These are phyloP conservation scores for Taxidea taxus DNA, from an alignment of 2,113 vertebrate species.

Conservation along the genomic window DNA sequence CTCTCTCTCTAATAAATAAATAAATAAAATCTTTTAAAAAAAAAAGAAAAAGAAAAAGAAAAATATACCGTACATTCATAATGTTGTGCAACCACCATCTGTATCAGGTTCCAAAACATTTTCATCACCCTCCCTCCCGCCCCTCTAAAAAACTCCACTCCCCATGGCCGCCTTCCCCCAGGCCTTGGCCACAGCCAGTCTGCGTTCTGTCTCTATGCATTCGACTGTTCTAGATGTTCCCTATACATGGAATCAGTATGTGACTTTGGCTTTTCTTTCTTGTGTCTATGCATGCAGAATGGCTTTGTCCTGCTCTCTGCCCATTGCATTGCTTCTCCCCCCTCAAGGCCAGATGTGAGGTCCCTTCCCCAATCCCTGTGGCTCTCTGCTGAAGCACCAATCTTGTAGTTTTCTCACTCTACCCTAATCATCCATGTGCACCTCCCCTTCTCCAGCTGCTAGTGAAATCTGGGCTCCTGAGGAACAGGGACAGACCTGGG, in stretches of 20 bases:
- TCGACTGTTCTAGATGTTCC: too few relatives aligned
- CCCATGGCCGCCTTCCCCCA: neutral
- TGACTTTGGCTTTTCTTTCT: neutral
- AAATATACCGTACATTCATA: neutral
- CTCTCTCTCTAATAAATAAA: too few relatives aligned
- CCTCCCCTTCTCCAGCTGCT: neutral
- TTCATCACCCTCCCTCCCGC: neutral
- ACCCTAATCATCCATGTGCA: too few relatives aligned
- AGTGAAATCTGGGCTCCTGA: neutral
- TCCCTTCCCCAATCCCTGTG: neutral
- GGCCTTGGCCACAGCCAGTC: too few relatives aligned
- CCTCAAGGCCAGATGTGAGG: neutral
- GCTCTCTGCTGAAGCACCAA: neutral
- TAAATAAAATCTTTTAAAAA: too few relatives aligned
- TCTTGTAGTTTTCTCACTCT: too few relatives aligned
- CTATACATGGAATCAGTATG: neutral
- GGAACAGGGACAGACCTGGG: too few relatives aligned
- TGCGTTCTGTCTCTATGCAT: neutral
- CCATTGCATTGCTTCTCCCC: neutral
- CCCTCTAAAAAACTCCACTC: neutral
- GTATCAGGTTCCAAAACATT: neutral
- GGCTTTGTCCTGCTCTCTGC: neutral
- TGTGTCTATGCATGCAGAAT: too few relatives aligned
- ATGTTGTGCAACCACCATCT: neutral
- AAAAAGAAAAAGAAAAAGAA: too few relatives aligned